A percentile compares a stretch with the other conserved stretches of the same genome.
These are phyloP conservation scores for Stichopus chloronotus DNA, from an alignment of 35 echinoderm and acorn worm species.

Conservation along the genomic window DNA sequence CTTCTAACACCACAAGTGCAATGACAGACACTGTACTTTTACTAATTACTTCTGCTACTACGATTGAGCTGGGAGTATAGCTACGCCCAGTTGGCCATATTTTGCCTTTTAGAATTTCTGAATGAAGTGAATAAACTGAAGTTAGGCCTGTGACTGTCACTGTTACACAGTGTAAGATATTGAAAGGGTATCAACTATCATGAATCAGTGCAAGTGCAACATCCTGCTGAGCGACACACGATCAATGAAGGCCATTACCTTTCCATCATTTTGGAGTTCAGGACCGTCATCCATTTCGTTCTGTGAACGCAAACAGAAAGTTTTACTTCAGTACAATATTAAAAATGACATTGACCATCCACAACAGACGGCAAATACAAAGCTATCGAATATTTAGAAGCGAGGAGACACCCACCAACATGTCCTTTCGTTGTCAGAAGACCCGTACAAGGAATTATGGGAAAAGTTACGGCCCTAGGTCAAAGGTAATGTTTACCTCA, in stretches of 20 bases:
- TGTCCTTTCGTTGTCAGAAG: slow-evolving; percentile 11
- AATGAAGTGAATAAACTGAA: no score
- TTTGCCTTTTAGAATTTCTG: no score
- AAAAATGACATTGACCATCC: background rate
- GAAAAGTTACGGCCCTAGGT: slow-evolving; percentile 53
- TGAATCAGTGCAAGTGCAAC: background rate
- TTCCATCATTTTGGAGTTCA: slow-evolving; percentile 81
- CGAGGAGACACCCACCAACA: slow-evolving; percentile 55
- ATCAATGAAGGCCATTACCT: slow-evolving; percentile 1
- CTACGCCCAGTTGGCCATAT: no score
- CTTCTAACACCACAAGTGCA: no score
- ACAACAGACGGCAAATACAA: background rate
- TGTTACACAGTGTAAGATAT: background rate
- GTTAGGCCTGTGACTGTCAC: no score
- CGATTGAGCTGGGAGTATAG: no score
- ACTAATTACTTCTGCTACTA: no score
- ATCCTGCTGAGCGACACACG: background rate
- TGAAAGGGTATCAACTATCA: background rate
- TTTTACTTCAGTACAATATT: background rate
- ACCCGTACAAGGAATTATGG: slow-evolving; percentile 39
- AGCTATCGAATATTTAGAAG: background rate
- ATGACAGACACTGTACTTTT: no score
- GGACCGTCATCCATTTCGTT: slow-evolving; percentile 95
- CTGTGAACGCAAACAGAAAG: slow-evolving; percentile 67
- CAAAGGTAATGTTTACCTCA: slow-evolving; percentile 38